Base-by-base conservation (phyloP, 2,888 invertebrate species). In the Sialis lutaria region DNA sequence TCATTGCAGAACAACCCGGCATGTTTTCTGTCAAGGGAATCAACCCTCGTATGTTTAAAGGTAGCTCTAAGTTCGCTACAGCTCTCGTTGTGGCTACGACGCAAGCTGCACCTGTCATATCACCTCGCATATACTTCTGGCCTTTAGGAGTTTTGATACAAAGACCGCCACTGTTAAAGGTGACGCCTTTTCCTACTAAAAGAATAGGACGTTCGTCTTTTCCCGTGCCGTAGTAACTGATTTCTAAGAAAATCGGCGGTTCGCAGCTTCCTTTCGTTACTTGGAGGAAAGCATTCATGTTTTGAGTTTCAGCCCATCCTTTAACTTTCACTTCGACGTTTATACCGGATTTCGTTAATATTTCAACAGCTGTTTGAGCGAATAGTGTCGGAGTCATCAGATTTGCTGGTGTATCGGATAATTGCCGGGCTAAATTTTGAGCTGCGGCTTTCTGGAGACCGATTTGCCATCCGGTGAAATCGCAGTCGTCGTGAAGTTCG, bases 91-190 rank as follows among this genome's bases (percentile, higher is more conserved):
- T 62, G 1, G 71, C 74, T 3, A 73, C 67, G 8, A 79, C 74
- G 57, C 73, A 73, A 10, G 82, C 80, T 8, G 79, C 82, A 5
- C 82, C 83, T 4, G 75, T 75, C 82, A 82, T 82, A 58, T 83
- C 82, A 1, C 71, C 79, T 48, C 79, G 64, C 83, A 83, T 83
- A 50, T 72, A 67, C 52, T 77, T 77, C 82, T 83, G 82, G 30
- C 62, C 61, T 1, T 65, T 60, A 2, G 75, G 53, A 1, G 79
- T 76, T 60, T 83, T 83, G 32, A 83, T 59, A 47, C 78, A 78
- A 50, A 82, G 81, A 50, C 83, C 82, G 49, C 83, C 83, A 45
- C 75, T 70, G 57, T 74, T 76, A 56, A 76, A 77, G 1, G 75
- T 76, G 12, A 77, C 71, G 6, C 76, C 76, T 58, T 73, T 73